Base-by-base conservation (phyloP, 2,888 invertebrate species). In the Tiphia femorata region DNA sequence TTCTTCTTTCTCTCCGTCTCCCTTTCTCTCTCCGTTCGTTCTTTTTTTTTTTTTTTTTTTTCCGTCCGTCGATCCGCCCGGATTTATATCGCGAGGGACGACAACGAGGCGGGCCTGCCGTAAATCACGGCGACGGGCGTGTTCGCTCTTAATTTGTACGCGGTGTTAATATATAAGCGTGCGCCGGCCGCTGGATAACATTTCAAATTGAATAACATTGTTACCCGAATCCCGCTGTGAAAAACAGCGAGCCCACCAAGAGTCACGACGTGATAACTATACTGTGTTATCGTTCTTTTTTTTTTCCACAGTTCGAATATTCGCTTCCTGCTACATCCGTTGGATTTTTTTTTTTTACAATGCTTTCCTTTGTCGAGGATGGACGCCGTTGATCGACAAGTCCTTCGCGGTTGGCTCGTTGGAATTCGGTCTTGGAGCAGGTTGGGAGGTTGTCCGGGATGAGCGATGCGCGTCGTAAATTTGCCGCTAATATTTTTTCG, bases 401-500 rank as follows among this genome's bases (percentile, higher is more conserved):
- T 7, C 7, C n/a, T 12, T 12, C 29, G 29, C 33, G 33, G 33
- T n/a, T 7, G 30, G 33, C 10, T 27, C 25, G 19, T 43, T 29
- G 17, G 27, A 12, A 23, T 14, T 23, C 19, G 17, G 25, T 43
- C 23, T n/a, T 20, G 23, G 16, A 12, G 16, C 16, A 20, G 4
- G 5, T 12, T 12, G 23, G 10, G 23, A 3, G 17, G 8, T 10
- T 16, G 14, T 17, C 19, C 17, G 8, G 2, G 7, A 16, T 25
- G 12, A 12, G 16, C 14, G 7, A 25, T 25, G 38, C 38, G 49
- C 21, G 23, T 30, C 53, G 43, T 47, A 72, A 67, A 74, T 74
- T 74, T 72, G 71, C 59, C 58, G 62, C 64, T 70, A 67, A 74
- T 73, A 75, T 71, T 74, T 74, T 70, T 71, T 64, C 66, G 60